Percentiles rank a stretch among this genome's conserved stretches.
phyloP scores from a whole-genome alignment of 2,888 invertebrate genomes.

The Temnothorax unifasciatus region DNA sequence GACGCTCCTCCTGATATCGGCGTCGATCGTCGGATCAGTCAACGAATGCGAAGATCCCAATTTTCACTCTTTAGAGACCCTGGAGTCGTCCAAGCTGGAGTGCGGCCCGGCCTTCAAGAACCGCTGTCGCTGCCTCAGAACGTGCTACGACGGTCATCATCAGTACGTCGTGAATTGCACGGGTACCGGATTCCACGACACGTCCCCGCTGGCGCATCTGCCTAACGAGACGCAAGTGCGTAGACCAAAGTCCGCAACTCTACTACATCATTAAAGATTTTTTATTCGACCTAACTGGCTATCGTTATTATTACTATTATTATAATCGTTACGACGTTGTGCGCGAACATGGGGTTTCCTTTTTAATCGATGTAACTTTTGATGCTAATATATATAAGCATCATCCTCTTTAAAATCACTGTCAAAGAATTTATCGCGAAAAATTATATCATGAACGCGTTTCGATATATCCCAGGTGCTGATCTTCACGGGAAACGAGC shows the following conservation, averaged over 20 bases:
- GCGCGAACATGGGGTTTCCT: too few species aligned
- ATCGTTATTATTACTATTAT: too few species aligned
- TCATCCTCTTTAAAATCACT: too few species aligned
- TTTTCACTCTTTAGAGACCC: constrained; percentile 80
- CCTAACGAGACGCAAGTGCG: constrained; percentile 89
- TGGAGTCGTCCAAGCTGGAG: constrained; percentile 70
- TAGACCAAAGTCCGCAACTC: background rate
- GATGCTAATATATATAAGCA: too few species aligned
- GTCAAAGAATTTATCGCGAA: too few species aligned
- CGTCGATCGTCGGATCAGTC: constrained; percentile 45
- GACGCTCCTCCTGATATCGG: constrained; percentile 56
- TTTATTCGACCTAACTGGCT: too few species aligned
- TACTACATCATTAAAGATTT: background rate
- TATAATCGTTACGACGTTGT: too few species aligned
- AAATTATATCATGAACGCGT: background rate
- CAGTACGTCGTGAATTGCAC: constrained; percentile 92
- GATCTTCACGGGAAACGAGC: constrained; percentile 91
- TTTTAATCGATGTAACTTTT: too few species aligned
- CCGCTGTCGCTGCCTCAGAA: constrained; percentile 88
- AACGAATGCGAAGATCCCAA: constrained; percentile 77
- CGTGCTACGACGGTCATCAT: constrained; percentile 87
- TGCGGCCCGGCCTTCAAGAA: constrained; percentile 87
- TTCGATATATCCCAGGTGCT: constrained; percentile 86
- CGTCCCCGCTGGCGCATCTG: constrained; percentile 88
- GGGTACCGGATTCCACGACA: constrained; percentile 88